These are phyloP conservation scores for Leptopilina clavipes DNA, from an alignment of 1,140 invertebrate genomes.

Conservation along the genomic window DNA sequence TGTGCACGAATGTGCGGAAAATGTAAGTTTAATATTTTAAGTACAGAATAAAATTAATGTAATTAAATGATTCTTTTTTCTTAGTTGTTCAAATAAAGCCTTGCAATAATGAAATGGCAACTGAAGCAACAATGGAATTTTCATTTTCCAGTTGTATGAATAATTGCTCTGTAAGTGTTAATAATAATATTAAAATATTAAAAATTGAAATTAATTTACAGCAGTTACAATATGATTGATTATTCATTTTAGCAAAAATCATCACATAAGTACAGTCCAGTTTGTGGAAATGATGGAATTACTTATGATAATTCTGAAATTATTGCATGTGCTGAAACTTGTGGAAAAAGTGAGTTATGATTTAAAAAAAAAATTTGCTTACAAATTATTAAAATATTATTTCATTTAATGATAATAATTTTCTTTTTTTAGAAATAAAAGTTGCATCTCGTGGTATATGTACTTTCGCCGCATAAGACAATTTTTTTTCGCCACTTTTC, in stretches of 20 bases:
- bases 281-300: constrained; percentile 81
- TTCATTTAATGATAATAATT: background rate
- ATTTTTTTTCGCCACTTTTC: too few relatives aligned
- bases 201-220: too few relatives aligned
- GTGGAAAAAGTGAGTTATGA: constrained; percentile 78
- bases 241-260: constrained; percentile 72
- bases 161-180: background rate
- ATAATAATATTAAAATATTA: background rate
- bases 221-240: background rate
- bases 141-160: background rate
- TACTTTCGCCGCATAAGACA: background rate
- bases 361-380: too few relatives aligned
- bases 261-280: constrained; percentile 80
- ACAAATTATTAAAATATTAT: too few relatives aligned
- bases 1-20: constrained; percentile 79
- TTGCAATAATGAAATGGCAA: background rate
- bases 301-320: constrained; percentile 79
- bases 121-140: background rate
- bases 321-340: constrained; percentile 77
- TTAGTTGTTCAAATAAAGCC: background rate
- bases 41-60: too few relatives aligned
- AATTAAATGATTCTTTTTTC: too few relatives aligned
- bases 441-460: background rate
- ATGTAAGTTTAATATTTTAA: constrained; percentile 65
- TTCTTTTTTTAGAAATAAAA: background rate